Conservation (phyloP, 2,113 vertebrate species). For the Gasterosteus nipponicus region DNA sequence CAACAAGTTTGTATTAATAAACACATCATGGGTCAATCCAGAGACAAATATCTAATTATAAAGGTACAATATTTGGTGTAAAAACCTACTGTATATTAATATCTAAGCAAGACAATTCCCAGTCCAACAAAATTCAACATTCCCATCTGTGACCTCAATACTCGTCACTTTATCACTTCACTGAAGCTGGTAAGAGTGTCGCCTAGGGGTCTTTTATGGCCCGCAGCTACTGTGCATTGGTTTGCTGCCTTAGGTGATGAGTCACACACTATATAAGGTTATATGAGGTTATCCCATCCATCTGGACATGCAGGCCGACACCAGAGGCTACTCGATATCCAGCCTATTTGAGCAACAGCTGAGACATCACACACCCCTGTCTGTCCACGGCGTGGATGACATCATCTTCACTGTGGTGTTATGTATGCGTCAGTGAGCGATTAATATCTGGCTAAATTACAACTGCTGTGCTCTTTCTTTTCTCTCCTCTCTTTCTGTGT, state of each 20-base stretch:
- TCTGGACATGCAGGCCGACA: slow-evolving; percentile 65
- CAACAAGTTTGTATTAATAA: slow-evolving; percentile 2
- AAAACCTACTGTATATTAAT: neutral
- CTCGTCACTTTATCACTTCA: slow-evolving; percentile 36
- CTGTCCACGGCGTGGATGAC: slow-evolving; percentile 58
- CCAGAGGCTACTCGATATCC: slow-evolving; percentile 58
- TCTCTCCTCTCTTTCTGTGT: slow-evolving; percentile 2
- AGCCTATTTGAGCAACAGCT: slow-evolving; percentile 67
- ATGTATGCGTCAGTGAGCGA: slow-evolving; percentile 47
- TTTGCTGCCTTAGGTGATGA: slow-evolving; percentile 67
- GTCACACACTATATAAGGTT: slow-evolving; percentile 44
- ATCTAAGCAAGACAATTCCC: slow-evolving; percentile 13
- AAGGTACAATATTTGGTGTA: slow-evolving; percentile 5
- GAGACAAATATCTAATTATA: slow-evolving; percentile 21
- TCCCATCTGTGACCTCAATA: slow-evolving; percentile 32
- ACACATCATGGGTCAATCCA: slow-evolving; percentile 30
- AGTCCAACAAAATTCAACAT: slow-evolving; percentile 25
- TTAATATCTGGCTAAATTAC: slow-evolving; percentile 48
- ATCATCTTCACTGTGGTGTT: slow-evolving; percentile 60
- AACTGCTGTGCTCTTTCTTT: slow-evolving; percentile 26
- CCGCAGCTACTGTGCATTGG: slow-evolving; percentile 27
- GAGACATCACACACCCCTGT: slow-evolving; percentile 57
- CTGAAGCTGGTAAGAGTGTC: slow-evolving; percentile 30
- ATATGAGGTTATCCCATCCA: slow-evolving; percentile 71
- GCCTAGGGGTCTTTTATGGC: slow-evolving; percentile 35